Conservation (phyloP, 2,113 vertebrate species). For the Alectura lathami region DNA sequence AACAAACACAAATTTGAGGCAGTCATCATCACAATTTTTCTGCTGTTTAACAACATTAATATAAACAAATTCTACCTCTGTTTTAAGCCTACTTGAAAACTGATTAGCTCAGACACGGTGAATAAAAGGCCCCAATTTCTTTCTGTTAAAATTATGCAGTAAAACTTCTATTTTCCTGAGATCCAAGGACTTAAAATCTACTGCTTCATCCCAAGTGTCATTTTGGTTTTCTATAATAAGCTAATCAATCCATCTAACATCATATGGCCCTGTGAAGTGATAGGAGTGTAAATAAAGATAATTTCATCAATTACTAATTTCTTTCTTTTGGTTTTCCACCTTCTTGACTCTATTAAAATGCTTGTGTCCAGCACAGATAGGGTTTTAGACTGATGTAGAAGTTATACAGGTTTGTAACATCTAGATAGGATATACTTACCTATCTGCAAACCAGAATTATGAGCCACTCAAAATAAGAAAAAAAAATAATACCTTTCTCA, state of each 20-base stretch:
- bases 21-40: background rate
- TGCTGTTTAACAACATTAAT: background rate
- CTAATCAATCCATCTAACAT: background rate
- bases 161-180: background rate
- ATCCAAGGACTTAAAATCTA: background rate
- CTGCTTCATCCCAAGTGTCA: background rate
- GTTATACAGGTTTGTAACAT: background rate
- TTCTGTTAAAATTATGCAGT: background rate
- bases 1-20: background rate
- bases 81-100: background rate
- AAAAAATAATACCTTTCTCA: background rate
- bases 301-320: background rate
- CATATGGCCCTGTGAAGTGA: background rate
- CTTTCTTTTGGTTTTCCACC: slow-evolving; percentile 29
- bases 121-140: background rate
- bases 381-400: background rate
- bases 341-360: background rate
- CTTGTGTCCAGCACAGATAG: background rate
- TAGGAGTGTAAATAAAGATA: background rate
- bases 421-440: background rate
- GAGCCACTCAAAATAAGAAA: background rate
- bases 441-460: background rate
- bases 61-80: background rate
- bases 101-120: background rate
- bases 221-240: background rate